These are phyloP conservation scores for Eulemur coronatus DNA, from an alignment of 2,797 vertebrate genomes.

Conservation along the genomic window DNA sequence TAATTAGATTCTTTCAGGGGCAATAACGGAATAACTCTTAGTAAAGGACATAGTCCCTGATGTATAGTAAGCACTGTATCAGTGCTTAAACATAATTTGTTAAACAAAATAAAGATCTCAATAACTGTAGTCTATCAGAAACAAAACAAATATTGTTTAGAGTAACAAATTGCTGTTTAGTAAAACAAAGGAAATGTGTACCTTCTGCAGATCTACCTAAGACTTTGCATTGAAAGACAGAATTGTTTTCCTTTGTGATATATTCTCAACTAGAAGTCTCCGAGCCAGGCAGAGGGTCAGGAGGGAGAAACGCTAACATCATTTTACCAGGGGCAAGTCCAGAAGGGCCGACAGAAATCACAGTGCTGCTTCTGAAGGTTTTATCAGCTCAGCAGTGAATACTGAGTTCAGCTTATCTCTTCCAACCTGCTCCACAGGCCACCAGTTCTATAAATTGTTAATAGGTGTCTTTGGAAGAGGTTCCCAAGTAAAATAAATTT, in stretches of 20 bases:
- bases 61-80: not conserved
- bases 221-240: not conserved
- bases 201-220: not conserved
- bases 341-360: not conserved
- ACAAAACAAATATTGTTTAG: not conserved
- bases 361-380: not conserved
- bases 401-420: not conserved
- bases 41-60: not conserved
- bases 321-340: too few relatives aligned
- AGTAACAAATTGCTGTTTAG: not conserved
- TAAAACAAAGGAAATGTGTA: not conserved
- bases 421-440: not conserved
- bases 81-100: not conserved
- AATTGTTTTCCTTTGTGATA: not conserved
- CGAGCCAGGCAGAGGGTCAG: not conserved
- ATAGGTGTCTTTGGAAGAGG: constrained; percentile 10
- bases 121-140: not conserved
- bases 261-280: not conserved
- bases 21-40: not conserved
- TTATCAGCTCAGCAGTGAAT: not conserved
- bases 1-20: not conserved
- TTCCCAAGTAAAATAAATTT: constrained; percentile 18
- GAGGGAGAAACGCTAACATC: not conserved
- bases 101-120: constrained; percentile 21
- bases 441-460: not conserved